These are phyloP conservation scores for Polyergus mexicanus DNA, from an alignment of 1,140 invertebrate species.

Conservation along the genomic window DNA sequence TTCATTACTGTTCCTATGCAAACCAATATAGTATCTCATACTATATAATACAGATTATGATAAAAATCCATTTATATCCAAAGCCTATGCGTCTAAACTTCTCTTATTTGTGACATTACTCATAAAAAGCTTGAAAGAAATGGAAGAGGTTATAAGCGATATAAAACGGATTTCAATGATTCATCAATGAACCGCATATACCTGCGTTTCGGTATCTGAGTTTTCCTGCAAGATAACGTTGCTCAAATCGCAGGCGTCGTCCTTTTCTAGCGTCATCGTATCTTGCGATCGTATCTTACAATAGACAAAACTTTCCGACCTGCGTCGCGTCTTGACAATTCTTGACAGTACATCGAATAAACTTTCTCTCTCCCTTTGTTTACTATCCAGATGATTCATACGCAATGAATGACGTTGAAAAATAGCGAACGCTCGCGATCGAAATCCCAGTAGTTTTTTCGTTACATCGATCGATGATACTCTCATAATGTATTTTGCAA, in stretches of 20 bases:
- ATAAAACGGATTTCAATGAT: neutral
- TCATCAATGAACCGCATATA: slow-evolving; percentile 26
- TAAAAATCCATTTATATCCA: neutral
- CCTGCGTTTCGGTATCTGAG: slow-evolving; percentile 32
- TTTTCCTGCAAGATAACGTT: slow-evolving; percentile 64
- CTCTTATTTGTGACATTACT: neutral
- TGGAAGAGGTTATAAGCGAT: neutral
- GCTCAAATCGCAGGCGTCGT: slow-evolving; percentile 76
- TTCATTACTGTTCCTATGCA: neutral
- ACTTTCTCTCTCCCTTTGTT: neutral
- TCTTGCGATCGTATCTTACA: slow-evolving; percentile 13
- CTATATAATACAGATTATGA: too few species aligned
- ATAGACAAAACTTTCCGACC: neutral
- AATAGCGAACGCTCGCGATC: neutral
- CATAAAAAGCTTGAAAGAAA: neutral
- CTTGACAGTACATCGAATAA: neutral
- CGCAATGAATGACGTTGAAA: neutral
- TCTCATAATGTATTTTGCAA: neutral
- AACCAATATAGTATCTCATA: too few species aligned
- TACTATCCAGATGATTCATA: neutral
- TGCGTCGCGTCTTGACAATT: neutral
- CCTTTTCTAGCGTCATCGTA: slow-evolving; percentile 55
- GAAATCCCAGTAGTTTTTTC: neutral
- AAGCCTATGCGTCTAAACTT: neutral
- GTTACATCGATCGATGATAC: neutral